Percentiles rank a stretch among this genome's conserved stretches.
Conservation (phyloP, 2,888 invertebrate genomes). For the Drosophila nr. fundita region DNA sequence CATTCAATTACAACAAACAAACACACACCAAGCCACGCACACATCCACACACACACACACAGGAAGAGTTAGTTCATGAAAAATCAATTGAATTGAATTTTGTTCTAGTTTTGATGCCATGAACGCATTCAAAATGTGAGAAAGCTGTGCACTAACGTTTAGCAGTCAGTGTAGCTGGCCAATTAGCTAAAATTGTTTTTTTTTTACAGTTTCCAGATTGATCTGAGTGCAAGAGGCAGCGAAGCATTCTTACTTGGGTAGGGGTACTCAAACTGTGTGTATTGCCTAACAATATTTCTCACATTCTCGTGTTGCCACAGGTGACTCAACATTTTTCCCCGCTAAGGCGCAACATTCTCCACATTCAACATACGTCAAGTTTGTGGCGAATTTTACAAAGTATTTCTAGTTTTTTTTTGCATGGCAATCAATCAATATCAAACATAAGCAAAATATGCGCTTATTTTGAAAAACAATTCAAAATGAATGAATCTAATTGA, state of each 20-base stretch:
- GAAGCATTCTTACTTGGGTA: background rate
- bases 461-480: background rate
- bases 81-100: background rate
- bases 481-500: background rate
- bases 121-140: background rate
- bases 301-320: background rate
- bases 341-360: background rate
- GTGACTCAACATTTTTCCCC: background rate
- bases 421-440: background rate
- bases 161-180: too few relatives aligned
- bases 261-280: background rate
- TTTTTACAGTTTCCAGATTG: background rate
- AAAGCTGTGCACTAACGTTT: background rate
- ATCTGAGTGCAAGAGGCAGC: background rate
- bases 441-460: background rate
- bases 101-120: too few relatives aligned
- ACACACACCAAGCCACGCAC: background rate
- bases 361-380: background rate
- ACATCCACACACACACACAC: background rate
- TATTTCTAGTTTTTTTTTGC: background rate
- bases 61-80: background rate
- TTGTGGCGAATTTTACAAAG: background rate
- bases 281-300: background rate
- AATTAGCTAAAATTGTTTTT: background rate
- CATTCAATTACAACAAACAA: slow-evolving; percentile 5